A percentile compares a stretch with the other conserved stretches of the same genome.
These are phyloP conservation scores for Ariopsis seemanni DNA, from an alignment of 2,113 vertebrate genomes.

Conservation along the genomic window DNA sequence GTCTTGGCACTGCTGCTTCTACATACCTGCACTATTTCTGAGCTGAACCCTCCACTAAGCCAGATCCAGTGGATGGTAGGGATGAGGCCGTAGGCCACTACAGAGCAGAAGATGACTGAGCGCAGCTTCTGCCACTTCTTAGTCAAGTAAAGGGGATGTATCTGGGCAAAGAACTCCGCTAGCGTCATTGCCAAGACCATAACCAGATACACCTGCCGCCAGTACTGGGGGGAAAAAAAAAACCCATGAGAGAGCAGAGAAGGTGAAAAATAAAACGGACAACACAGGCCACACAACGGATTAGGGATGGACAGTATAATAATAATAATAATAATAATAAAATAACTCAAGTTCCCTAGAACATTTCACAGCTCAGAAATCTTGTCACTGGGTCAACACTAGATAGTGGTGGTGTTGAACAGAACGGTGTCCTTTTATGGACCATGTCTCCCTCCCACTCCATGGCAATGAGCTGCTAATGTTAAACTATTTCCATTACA, in stretches of 20 bases:
- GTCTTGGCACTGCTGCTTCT: not conserved
- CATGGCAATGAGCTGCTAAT: not conserved
- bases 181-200: slow-evolving; percentile 89
- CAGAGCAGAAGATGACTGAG: slow-evolving; percentile 85
- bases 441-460: not conserved
- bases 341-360: not conserved
- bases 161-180: slow-evolving; percentile 93
- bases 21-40: slow-evolving; percentile 87
- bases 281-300: slow-evolving; percentile 9
- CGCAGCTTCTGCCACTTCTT: slow-evolving; percentile 90
- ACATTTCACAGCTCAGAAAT: not conserved
- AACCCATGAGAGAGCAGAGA: not conserved
- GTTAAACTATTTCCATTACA: not conserved
- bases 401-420: not conserved
- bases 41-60: slow-evolving; percentile 83
- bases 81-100: slow-evolving; percentile 86
- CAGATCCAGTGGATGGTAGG: slow-evolving; percentile 93
- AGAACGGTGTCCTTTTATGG: not conserved
- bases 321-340: not conserved
- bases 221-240: slow-evolving; percentile 75
- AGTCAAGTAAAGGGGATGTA: slow-evolving; percentile 89
- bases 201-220: slow-evolving; percentile 92
- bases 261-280: slow-evolving; percentile 8
- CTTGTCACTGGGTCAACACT: not conserved
- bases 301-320: not conserved